A percentile compares a stretch with the other conserved stretches of the same genome.
phyloP scores from a whole-genome alignment of 2,888 invertebrate genomes.

The Acleris sparsana region DNA sequence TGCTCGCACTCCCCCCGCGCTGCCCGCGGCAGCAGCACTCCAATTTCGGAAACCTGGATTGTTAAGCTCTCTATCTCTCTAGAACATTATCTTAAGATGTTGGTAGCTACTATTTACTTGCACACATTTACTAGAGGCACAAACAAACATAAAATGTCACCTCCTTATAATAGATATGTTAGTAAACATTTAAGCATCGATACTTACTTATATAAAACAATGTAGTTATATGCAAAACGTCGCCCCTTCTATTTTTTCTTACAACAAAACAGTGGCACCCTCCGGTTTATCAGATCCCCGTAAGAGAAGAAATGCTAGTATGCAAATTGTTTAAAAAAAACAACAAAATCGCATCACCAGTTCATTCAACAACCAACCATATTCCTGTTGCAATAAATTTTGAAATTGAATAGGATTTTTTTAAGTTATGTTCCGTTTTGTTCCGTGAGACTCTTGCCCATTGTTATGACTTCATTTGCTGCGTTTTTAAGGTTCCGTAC shows the following conservation, averaged over 20 bases:
- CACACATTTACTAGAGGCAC: no score
- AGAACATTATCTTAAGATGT: no score
- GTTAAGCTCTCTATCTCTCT: no score
- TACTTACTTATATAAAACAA: background rate
- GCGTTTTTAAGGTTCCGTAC: slow-evolving; percentile 43
- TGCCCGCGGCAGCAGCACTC: no score
- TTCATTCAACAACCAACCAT: background rate
- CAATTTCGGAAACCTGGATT: no score
- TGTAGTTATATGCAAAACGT: slow-evolving; percentile 20
- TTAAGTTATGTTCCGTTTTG: slow-evolving; percentile 47
- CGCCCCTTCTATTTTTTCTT: slow-evolving; percentile 15
- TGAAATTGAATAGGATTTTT: slow-evolving; percentile 44
- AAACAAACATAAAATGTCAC: no score
- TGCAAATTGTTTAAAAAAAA: slow-evolving; percentile 52
- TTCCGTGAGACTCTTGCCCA: slow-evolving; percentile 46
- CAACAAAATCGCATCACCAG: background rate
- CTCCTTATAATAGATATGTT: no score
- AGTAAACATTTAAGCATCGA: background rate
- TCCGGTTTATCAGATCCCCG: slow-evolving; percentile 48
- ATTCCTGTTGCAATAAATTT: background rate
- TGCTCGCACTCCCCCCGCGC: no score
- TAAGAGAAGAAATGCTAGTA: slow-evolving; percentile 62
- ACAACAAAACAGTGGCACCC: slow-evolving; percentile 30
- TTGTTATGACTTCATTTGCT: slow-evolving; percentile 82
- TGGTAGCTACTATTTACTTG: no score